Conservation (phyloP, 2,113 vertebrate genomes). For the Aix galericulata region DNA sequence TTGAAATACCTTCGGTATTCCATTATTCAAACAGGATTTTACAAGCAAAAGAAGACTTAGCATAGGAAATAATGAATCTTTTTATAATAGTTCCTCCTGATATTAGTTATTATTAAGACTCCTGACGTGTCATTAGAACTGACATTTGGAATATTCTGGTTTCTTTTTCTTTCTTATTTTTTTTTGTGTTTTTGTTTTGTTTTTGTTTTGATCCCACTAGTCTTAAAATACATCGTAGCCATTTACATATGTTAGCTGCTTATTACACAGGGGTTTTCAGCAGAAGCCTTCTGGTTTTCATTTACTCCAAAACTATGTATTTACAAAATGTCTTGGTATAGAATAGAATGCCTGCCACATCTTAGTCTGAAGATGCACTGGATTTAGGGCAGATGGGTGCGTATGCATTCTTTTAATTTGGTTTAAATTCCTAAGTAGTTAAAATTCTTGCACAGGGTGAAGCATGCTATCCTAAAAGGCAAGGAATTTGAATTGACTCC, state of each 20-base stretch:
- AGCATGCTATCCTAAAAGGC: not conserved
- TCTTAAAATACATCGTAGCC: not conserved
- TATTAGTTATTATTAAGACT: not conserved
- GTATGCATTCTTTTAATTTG: not conserved
- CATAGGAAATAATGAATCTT: not conserved
- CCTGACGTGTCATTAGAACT: not conserved
- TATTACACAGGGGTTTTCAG: not conserved
- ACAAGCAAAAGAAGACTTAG: not conserved
- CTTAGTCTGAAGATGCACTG: not conserved
- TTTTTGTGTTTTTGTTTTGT: not conserved
- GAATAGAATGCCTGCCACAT: not conserved
- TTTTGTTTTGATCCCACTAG: not conserved
- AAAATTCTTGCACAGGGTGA: not conserved
- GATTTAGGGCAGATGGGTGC: not conserved
- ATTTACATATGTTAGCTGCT: not conserved
- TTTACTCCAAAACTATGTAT: not conserved
- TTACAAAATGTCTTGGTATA: not conserved
- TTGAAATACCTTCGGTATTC: not conserved
- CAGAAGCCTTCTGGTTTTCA: not conserved
- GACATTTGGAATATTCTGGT: not conserved
- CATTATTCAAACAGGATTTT: not conserved
- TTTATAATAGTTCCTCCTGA: not conserved
- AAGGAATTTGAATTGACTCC: not conserved
- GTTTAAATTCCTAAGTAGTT: not conserved
- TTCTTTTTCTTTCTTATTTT: not conserved